Percentiles rank a stretch among this genome's conserved stretches.
These are phyloP conservation scores for Agrypnus murinus DNA, from an alignment of 2,888 invertebrate genomes.

Conservation along the genomic window DNA sequence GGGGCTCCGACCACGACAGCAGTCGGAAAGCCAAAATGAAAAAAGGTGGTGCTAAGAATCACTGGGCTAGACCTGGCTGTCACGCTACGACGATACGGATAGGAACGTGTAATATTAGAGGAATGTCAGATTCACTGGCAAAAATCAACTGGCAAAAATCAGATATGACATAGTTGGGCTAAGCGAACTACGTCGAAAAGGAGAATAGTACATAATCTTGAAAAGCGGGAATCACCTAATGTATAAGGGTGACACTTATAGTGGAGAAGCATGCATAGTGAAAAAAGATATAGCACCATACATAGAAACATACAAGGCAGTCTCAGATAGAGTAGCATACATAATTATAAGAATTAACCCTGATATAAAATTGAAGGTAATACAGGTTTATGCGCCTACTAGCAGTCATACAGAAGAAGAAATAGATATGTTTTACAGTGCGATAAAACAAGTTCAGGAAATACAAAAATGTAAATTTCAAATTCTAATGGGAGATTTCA, in stretches of 20 bases:
- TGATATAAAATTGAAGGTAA: not conserved
- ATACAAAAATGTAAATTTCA: too few species aligned
- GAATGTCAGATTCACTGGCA: not conserved
- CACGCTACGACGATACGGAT: not conserved
- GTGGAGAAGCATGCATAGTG: not conserved
- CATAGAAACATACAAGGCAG: not conserved
- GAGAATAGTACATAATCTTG: too few species aligned
- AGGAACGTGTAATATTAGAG: not conserved
- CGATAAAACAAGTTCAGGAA: too few species aligned
- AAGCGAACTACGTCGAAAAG: constrained; percentile 1
- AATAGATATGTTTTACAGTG: too few species aligned
- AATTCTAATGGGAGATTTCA: too few species aligned
- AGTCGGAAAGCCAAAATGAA: too few species aligned
- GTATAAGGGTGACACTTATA: not conserved
- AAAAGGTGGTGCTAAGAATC: too few species aligned
- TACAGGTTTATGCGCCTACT: not conserved
- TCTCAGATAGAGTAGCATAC: constrained; percentile 1
- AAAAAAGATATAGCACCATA: not conserved
- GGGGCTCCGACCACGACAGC: not conserved
- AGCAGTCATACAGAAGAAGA: too few species aligned
- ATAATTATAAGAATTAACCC: not conserved
- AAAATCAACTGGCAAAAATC: not conserved
- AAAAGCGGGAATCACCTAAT: too few species aligned
- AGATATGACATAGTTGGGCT: constrained; percentile 1
- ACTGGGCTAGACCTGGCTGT: not conserved